Percentiles rank a stretch among this genome's conserved stretches.
These are phyloP conservation scores for Uromys caudimaculatus DNA, from an alignment of 2,797 vertebrate genomes.

Conservation along the genomic window DNA sequence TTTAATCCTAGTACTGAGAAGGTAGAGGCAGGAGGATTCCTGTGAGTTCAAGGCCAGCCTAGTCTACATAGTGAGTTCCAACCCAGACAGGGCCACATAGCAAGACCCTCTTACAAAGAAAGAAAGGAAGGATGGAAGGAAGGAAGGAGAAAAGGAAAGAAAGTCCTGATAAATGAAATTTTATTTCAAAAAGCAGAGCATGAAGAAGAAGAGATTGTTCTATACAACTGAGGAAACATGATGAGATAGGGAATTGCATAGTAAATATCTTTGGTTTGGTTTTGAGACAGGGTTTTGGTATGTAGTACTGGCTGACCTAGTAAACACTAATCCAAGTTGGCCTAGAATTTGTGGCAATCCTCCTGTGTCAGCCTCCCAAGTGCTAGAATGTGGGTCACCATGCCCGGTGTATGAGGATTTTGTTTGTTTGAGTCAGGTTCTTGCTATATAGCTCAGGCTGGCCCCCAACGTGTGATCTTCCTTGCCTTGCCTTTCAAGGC, in stretches of 20 bases:
- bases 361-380: not conserved
- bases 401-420: not conserved
- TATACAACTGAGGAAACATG: not conserved
- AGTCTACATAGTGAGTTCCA: not conserved
- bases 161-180: conserved; percentile 21
- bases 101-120: not conserved
- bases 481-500: not conserved
- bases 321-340: not conserved
- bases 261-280: not conserved
- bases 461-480: not conserved
- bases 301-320: not conserved
- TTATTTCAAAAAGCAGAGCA: not conserved
- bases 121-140: not conserved
- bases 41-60: not conserved
- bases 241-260: not conserved
- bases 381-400: not conserved
- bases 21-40: not conserved
- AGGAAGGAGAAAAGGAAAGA: not conserved
- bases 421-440: not conserved
- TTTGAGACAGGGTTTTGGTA: not conserved
- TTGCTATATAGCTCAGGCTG: not conserved
- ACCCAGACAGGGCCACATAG: not conserved
- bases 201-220: not conserved
- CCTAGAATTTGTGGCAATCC: not conserved
- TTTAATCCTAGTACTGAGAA: not conserved